phyloP scores from a whole-genome alignment of 2,113 vertebrate genomes.

The Himantopus leucocephalus region DNA sequence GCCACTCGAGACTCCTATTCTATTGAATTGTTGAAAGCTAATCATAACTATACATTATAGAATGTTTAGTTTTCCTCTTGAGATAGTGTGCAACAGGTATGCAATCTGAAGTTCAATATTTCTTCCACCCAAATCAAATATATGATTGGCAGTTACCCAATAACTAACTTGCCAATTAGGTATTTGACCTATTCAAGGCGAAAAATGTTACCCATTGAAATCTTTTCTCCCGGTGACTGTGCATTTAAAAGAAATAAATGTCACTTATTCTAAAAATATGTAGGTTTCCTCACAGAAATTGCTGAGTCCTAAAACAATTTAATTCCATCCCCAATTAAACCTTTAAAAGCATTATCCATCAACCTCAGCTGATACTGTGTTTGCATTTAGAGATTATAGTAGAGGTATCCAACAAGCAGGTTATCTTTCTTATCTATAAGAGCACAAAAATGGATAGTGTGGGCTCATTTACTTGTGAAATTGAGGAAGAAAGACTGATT shows the following conservation, averaged over 20 bases:
- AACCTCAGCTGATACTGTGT: neutral
- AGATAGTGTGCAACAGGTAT: neutral
- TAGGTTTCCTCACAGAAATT: conserved; percentile 22
- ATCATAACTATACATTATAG: conserved; percentile 41
- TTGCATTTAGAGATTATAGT: conserved; percentile 34
- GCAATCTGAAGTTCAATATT: conserved; percentile 18
- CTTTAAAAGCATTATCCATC: conserved; percentile 59
- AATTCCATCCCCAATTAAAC: conserved; percentile 55
- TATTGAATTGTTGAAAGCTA: conserved; percentile 27
- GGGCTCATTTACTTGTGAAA: conserved; percentile 26
- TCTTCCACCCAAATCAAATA: conserved; percentile 29
- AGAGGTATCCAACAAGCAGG: neutral
- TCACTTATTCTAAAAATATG: conserved; percentile 51
- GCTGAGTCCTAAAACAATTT: conserved; percentile 50
- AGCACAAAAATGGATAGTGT: neutral
- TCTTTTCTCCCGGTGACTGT: conserved; percentile 12
- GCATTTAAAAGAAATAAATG: conserved; percentile 62
- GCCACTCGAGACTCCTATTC: neutral
- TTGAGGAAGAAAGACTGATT: neutral
- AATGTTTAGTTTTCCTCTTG: conserved; percentile 27
- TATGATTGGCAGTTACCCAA: conserved; percentile 44
- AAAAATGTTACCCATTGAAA: neutral
- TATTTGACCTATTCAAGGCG: conserved; percentile 2
- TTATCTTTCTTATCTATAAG: neutral
- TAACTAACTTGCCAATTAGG: conserved; percentile 26